Evolutionary conservation across 2,888 invertebrate genomes (phyloP).

Genomic region (Trachelus tabidus): DNA sequence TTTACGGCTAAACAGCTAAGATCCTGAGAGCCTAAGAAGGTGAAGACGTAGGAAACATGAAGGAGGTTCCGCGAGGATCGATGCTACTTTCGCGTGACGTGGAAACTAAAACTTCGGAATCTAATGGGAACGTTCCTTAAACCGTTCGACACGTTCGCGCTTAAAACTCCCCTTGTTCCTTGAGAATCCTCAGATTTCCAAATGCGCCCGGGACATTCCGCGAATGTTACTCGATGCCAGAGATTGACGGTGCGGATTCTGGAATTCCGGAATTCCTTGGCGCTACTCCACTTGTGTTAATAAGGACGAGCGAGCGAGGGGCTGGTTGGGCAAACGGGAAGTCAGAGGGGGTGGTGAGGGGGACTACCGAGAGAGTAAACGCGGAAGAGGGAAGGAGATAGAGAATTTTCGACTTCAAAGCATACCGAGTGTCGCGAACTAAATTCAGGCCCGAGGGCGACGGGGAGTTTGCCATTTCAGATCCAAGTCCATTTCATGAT

Average conservation of each 20-base stretch:
- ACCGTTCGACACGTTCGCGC: background rate
- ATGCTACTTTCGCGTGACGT: constrained; percentile 32
- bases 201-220: too few species aligned
- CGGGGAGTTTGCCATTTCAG: constrained; percentile 55
- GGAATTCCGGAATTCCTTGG: background rate
- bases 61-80: constrained; percentile 18
- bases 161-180: too few species aligned
- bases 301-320: constrained; percentile 55
- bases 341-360: background rate
- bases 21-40: too few species aligned
- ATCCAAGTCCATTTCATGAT: constrained; percentile 64
- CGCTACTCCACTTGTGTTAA: constrained; percentile 37
- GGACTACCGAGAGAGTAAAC: constrained; percentile 8
- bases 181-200: too few species aligned
- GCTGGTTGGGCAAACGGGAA: constrained; percentile 7
- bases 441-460: constrained; percentile 48
- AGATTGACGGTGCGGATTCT: too few species aligned
- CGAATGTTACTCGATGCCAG: too few species aligned
- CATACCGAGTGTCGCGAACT: constrained; percentile 60
- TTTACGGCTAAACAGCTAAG: too few species aligned
- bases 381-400: constrained; percentile 17
- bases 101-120: background rate
- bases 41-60: too few species aligned
- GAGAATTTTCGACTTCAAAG: constrained; percentile 57
- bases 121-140: background rate